Evolutionary conservation across 2,888 invertebrate genomes (phyloP).

Genomic region (Onthophagus sagittarius): DNA sequence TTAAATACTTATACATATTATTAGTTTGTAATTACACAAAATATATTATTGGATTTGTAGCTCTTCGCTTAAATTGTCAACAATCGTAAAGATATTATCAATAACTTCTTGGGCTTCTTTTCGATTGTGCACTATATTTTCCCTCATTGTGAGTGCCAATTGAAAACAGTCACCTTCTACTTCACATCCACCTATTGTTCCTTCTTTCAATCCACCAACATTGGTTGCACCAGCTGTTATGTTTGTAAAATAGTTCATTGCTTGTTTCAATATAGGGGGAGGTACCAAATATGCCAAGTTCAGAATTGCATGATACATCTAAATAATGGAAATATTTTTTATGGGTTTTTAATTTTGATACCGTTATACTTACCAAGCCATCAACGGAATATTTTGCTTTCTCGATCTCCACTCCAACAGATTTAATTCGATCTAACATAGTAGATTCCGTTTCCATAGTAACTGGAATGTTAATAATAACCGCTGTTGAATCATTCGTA

Average conservation of each 20-base stretch:
- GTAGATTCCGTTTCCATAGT: neutral
- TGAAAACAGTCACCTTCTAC: neutral
- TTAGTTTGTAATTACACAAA: too few species aligned
- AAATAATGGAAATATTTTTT: neutral
- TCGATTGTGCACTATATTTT: neutral
- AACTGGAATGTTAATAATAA: neutral
- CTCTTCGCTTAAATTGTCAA: neutral
- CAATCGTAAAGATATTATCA: neutral
- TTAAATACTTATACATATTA: too few species aligned
- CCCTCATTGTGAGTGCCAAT: neutral
- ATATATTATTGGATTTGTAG: neutral
- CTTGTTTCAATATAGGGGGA: neutral
- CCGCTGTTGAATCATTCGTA: neutral
- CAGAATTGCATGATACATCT: neutral
- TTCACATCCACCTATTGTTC: neutral
- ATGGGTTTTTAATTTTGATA: too few species aligned
- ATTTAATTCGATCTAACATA: neutral
- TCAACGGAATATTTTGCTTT: neutral
- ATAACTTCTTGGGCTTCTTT: neutral
- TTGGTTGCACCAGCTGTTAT: neutral
- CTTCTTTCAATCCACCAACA: slow-evolving; percentile 4
- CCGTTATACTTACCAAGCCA: neutral
- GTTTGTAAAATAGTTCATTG: neutral
- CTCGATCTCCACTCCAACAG: neutral
- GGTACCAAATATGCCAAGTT: neutral